Base-by-base conservation (phyloP, 2,113 vertebrate genomes). In the Poicephalus gulielmi region DNA sequence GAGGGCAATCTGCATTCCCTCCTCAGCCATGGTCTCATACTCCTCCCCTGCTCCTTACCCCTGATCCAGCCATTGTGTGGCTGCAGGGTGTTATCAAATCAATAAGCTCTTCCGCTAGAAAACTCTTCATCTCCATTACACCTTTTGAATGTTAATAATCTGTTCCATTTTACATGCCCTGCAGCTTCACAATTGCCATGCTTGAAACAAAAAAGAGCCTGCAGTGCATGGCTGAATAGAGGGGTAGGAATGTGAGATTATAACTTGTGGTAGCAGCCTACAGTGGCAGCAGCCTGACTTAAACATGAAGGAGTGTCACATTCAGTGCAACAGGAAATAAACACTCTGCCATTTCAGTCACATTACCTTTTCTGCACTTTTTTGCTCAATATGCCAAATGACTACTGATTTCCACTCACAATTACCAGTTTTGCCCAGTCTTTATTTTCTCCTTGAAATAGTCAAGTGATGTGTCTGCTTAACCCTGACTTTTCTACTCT, bases 271-370 rank as follows among this genome's bases (percentile, higher is more conserved):
- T 47, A 79, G 74, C 33, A 93, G 47, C 37, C 35, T 60, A 19
- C 46, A 71, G 47, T 4, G 3, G 33, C 74, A 87, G 30, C 47
- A 85, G 13, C 30, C 12, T 70, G 44, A 17, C 1, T 39, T 24
- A 39, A 62, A 43, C n/a, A 73, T 0, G 0, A 79, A 82, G 50
- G 11, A 30, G 5, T 25, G 53, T 0, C 2, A 66, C 6, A 2
- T 9, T 22, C 47, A 35, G 23, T 39, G 14, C 17, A 50, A 53
- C 19, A 30, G 44, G 44, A 91, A 81, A 52, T 20, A 80, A 86
- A 64, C 60, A 25, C 30, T 71, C 67, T 35, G 49, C 30, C 9
- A 12, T 88, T 83, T 88, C n/a, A 37, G 35, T 68, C 44, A 49
- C 6, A 8, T 83, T 63, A 53, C 8, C 27, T 83, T 88, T 86